Conservation (phyloP, 2,797 vertebrate genomes). For the Graptemys geographica region DNA sequence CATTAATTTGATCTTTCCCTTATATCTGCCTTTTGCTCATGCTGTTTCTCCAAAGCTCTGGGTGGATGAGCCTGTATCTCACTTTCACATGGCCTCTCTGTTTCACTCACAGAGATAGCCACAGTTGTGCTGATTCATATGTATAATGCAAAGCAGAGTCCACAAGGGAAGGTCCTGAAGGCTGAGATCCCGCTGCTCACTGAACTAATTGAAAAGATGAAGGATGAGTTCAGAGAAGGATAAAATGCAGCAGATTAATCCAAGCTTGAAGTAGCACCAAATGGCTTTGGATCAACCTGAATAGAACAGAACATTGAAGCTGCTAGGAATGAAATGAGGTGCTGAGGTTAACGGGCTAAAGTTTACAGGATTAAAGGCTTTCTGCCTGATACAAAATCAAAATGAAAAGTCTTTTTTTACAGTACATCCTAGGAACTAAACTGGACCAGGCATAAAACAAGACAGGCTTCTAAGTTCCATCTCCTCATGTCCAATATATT, state of each 20-base stretch:
- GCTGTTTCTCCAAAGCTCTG: slow-evolving; percentile 38
- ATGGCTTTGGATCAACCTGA: neutral
- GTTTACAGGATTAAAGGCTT: neutral
- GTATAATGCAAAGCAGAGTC: neutral
- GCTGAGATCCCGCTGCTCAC: slow-evolving; percentile 26
- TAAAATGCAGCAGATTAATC: slow-evolving; percentile 52
- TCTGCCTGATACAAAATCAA: neutral
- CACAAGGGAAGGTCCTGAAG: slow-evolving; percentile 26
- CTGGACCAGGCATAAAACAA: neutral
- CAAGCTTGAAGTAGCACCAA: slow-evolving; percentile 57
- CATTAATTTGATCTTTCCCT: neutral
- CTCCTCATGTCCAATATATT: neutral
- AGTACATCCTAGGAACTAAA: neutral
- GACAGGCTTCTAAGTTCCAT: neutral
- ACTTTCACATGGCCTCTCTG: slow-evolving; percentile 21
- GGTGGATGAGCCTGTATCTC: slow-evolving; percentile 39
- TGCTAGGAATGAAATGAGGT: neutral
- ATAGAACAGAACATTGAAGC: slow-evolving; percentile 20
- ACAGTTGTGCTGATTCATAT: neutral
- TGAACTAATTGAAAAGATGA: slow-evolving; percentile 48
- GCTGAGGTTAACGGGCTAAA: neutral
- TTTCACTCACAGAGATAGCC: neutral
- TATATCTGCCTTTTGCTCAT: slow-evolving; percentile 34
- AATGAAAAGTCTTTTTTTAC: slow-evolving; percentile 1
- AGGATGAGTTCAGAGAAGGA: slow-evolving; percentile 48